Conservation (phyloP, 2,797 vertebrate species). For the Atherinosoma microstoma region DNA sequence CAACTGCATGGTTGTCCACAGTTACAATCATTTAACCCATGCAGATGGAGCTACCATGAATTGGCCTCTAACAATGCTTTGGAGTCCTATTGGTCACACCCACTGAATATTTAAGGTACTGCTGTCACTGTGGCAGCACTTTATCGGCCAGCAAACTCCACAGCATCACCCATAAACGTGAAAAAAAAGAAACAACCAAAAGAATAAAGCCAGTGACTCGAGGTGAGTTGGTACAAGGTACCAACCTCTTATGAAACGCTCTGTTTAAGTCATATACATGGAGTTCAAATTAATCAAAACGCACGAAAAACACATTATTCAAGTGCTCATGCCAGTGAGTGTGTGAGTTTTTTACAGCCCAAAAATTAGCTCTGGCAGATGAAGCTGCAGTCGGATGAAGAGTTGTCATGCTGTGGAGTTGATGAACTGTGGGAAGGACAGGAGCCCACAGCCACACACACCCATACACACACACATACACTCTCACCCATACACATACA, state of each 20-base stretch:
- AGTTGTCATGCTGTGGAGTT: constrained; percentile 97
- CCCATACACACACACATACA: constrained; percentile 84
- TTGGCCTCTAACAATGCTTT: not conserved
- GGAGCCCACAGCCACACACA: constrained; percentile 90
- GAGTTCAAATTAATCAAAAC: constrained; percentile 27
- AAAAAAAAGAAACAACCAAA: not conserved
- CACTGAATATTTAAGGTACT: not conserved
- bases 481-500: constrained; percentile 85
- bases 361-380: constrained; percentile 91
- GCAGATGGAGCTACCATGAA: not conserved
- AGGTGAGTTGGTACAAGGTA: not conserved
- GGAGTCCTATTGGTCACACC: not conserved
- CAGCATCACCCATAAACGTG: not conserved
- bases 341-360: constrained; percentile 75
- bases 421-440: constrained; percentile 99
- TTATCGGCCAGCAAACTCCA: constrained; percentile 4
- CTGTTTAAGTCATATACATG: constrained; percentile 12
- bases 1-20: not conserved
- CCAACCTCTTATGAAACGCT: constrained; percentile 10
- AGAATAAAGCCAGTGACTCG: not conserved
- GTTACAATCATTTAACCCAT: not conserved
- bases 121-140: not conserved
- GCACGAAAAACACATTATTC: constrained; percentile 40
- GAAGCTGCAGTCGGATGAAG: constrained; percentile 90
- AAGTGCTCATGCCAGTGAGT: constrained; percentile 35